Percentiles rank a stretch among this genome's conserved stretches.
phyloP scores from a whole-genome alignment of 2,113 vertebrate genomes.

The Pseudorasbora parva region DNA sequence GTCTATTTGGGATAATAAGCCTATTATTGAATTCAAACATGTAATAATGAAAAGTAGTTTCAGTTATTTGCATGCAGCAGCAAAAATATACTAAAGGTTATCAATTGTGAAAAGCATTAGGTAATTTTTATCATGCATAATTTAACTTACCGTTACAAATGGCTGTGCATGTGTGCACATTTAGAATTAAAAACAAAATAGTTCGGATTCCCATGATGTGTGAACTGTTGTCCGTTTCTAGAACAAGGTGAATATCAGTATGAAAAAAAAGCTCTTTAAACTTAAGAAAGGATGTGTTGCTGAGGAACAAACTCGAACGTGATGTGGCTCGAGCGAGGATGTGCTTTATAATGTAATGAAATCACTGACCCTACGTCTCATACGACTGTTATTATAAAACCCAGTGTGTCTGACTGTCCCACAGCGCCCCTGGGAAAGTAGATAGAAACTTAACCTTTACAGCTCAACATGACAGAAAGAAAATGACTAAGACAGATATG shows the following conservation, averaged over 20 bases:
- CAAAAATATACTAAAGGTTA: no score
- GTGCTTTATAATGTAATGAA: neutral
- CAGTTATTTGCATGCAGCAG: no score
- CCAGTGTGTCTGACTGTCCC: neutral
- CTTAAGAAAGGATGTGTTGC: neutral
- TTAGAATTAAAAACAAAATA: slow-evolving; percentile 12
- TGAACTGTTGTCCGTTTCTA: neutral
- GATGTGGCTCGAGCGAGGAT: neutral
- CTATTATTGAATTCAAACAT: no score
- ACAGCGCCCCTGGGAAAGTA: neutral
- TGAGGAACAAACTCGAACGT: no score
- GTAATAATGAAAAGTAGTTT: no score
- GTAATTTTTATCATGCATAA: neutral
- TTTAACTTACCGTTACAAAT: slow-evolving; percentile 16
- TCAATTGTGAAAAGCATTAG: no score
- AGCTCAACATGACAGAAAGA: no score
- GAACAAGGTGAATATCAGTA: neutral
- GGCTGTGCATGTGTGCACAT: neutral
- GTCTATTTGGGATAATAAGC: no score
- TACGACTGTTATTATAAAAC: neutral
- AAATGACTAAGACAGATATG: no score
- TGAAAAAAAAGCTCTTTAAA: neutral
- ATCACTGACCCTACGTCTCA: neutral
- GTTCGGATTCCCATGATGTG: neutral
- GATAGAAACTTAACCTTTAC: no score